Percentiles rank a stretch among this genome's conserved stretches.
Evolutionary conservation across 1,140 invertebrate species (phyloP).

Genomic region (Cotesia typhae): DNA sequence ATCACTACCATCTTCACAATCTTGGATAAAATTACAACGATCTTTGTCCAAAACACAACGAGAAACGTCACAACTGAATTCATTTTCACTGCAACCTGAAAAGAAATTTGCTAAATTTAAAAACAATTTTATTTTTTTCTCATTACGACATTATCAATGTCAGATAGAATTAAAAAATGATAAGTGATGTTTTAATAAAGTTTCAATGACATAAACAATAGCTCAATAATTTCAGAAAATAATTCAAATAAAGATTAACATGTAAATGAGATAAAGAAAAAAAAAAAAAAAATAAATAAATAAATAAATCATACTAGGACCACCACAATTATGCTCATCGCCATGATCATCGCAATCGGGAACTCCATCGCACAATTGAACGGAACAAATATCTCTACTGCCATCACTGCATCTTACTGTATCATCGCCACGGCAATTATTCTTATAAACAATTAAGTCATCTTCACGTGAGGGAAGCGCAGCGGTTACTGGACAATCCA

Average conservation of each 20-base stretch:
- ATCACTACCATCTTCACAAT: slow-evolving; percentile 72
- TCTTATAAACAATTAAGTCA: slow-evolving; percentile 6
- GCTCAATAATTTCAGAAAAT: not conserved
- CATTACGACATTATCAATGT: no score
- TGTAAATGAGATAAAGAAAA: not conserved
- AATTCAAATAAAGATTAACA: not conserved
- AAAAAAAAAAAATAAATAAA: slow-evolving; percentile 17
- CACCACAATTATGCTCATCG: slow-evolving; percentile 31
- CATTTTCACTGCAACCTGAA: slow-evolving; percentile 56
- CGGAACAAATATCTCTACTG: slow-evolving; percentile 59
- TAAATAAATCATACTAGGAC: slow-evolving; percentile 28
- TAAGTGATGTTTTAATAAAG: not conserved
- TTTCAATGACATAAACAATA: no score
- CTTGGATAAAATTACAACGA: slow-evolving; percentile 68
- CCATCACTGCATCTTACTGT: slow-evolving; percentile 59
- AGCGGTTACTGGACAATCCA: slow-evolving; percentile 47
- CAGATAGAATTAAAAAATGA: not conserved
- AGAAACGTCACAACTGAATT: slow-evolving; percentile 61
- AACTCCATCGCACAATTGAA: slow-evolving; percentile 64
- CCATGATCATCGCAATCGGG: slow-evolving; percentile 60
- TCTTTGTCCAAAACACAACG: slow-evolving; percentile 59
- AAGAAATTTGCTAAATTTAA: slow-evolving; percentile 29
- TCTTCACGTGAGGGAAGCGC: not conserved
- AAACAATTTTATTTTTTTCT: not conserved
- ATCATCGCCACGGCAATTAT: slow-evolving; percentile 64